Evolutionary conservation across 2,888 invertebrate species (phyloP), one percentile per base, ranked within the genome.

Genomic region (Drosophila barbarae): DNA sequence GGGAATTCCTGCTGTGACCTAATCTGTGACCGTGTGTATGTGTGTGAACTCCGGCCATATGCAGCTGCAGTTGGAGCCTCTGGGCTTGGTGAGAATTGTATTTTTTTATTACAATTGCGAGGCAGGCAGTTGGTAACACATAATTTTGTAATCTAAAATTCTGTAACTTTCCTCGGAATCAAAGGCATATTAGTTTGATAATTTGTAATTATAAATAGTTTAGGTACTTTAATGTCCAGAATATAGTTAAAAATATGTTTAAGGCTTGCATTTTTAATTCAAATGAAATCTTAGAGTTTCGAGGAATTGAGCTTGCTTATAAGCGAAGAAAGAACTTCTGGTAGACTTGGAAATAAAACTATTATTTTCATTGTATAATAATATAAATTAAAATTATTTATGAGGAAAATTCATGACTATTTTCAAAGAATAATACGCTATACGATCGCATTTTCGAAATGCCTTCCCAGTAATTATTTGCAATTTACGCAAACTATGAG

Each of bases 1-100:
- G 26, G 61, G 23, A 21, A 15, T 32, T 23, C 38, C 64, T 42
- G 52, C 65, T 42, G 65, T 61, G 65, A 64, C 65, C 63, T 44
- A 52, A 65, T 65, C 52, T 39, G n/a, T 36, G 34, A 9, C 38
- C 12, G 30, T 47, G 60, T 39, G 59, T 15, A 35, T 34, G 60
- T 18, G 8, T 26, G 26, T 36, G 23, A 21, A 32, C 38, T 28
- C 18, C 15, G 36, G 21, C 32, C 49, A 23, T 41, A 28, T 61
- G 63, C 61, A 63, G 66, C 54, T 65, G 63, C 53, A 34, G 23
- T 42, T 50, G 35, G 30, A 49, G 52, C 21, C 41, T 4, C 2
- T 28, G 4, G 28, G 21, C 34, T 34, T 12, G 2, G 13, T 5
- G 13, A 13, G 46, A 21, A 47, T 21, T 13, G 8, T 18, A 18